phyloP scores from a whole-genome alignment of 2,113 vertebrate genomes.

The Vicugna pacos region DNA sequence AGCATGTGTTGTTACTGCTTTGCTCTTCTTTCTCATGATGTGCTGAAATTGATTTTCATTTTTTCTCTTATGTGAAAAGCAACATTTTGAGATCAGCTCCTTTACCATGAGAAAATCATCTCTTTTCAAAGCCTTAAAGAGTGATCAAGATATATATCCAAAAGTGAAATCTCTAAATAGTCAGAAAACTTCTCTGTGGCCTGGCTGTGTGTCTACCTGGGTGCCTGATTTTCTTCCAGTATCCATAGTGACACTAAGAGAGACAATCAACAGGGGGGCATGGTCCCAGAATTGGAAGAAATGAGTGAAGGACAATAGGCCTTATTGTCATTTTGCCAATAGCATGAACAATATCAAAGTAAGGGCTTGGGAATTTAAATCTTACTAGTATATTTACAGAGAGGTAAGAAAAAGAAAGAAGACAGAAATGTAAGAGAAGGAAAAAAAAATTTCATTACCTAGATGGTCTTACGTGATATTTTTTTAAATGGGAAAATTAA shows the following conservation, averaged over 20 bases:
- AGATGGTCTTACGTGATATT: neutral
- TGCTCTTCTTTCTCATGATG: neutral
- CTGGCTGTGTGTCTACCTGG: neutral
- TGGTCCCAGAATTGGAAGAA: neutral
- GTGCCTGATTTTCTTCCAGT: neutral
- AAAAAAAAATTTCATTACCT: neutral
- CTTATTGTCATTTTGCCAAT: neutral
- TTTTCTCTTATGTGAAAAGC: neutral
- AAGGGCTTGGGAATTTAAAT: neutral
- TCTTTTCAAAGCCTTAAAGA: neutral
- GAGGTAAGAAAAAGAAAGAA: neutral
- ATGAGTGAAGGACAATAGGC: neutral
- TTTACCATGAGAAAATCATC: neutral
- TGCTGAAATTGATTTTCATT: neutral
- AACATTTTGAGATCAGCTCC: neutral
- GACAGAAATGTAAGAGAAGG: neutral
- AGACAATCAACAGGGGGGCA: neutral
- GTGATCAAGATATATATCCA: neutral
- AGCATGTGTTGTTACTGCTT: neutral
- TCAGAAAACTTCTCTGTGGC: neutral
- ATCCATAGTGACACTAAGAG: neutral
- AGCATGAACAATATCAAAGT: neutral
- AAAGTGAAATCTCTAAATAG: neutral
- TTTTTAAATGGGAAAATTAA: neutral
- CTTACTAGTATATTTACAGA: neutral